These are phyloP conservation scores for Patella ulyssiponensis DNA, from an alignment of 2,888 invertebrate species.

Conservation along the genomic window DNA sequence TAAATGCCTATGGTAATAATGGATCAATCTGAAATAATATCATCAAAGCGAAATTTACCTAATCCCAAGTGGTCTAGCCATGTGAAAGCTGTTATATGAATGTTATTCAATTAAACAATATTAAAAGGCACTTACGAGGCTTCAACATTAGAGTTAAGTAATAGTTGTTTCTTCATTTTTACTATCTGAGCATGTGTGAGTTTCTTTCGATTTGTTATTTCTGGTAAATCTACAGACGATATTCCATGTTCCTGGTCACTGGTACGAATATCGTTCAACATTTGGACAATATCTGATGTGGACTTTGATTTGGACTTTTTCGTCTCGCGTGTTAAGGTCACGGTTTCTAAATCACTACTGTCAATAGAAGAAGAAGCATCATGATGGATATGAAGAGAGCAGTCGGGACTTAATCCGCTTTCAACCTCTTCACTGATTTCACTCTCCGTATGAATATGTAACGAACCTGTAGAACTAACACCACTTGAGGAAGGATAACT, in stretches of 20 bases:
- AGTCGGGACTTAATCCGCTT: neutral
- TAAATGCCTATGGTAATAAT: too few species aligned
- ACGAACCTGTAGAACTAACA: slow-evolving; percentile 72
- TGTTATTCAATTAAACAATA: neutral
- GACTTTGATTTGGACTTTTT: slow-evolving; percentile 49
- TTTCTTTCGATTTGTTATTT: slow-evolving; percentile 43
- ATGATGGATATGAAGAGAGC: neutral
- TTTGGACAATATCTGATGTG: slow-evolving; percentile 55
- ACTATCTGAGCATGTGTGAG: slow-evolving; percentile 58
- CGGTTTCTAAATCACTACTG: slow-evolving; percentile 10
- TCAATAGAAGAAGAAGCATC: neutral
- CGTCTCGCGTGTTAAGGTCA: neutral
- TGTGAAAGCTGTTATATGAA: too few species aligned
- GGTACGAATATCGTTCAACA: slow-evolving; percentile 54
- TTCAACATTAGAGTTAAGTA: slow-evolving; percentile 70
- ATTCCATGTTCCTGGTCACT: slow-evolving; percentile 63
- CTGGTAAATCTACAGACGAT: slow-evolving; percentile 64
- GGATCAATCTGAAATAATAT: too few species aligned
- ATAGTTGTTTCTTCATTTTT: slow-evolving; percentile 70
- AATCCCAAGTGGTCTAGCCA: too few species aligned
- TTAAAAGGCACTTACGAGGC: slow-evolving; percentile 69
- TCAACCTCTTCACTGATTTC: slow-evolving; percentile 63
- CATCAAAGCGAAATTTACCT: too few species aligned
- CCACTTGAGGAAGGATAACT: slow-evolving; percentile 73
- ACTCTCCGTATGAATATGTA: slow-evolving; percentile 67